Percentiles rank a stretch among this genome's conserved stretches.
These are phyloP conservation scores for Cerastis leucographa DNA, from an alignment of 2,888 invertebrate genomes.

Conservation along the genomic window DNA sequence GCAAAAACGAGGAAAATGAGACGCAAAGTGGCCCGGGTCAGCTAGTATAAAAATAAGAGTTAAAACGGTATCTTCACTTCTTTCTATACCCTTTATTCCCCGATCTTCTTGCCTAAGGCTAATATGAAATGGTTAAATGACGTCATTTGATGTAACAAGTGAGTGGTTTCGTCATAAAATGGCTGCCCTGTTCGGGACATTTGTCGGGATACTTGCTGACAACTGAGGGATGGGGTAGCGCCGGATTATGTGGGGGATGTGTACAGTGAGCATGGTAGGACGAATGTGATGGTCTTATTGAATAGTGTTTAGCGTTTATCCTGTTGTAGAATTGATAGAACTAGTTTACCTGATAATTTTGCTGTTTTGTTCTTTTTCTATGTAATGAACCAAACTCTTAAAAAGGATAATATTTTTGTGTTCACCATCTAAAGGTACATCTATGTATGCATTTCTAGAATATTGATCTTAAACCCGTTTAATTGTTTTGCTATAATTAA, in stretches of 20 bases:
- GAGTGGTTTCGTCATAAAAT: constrained; percentile 68
- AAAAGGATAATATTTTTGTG: no score
- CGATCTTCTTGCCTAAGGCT: constrained; percentile 37
- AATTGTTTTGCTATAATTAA: no score
- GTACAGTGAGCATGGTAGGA: constrained; percentile 68
- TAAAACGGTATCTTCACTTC: constrained; percentile 4
- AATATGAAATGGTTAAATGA: constrained; percentile 63
- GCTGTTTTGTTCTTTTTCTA: neutral
- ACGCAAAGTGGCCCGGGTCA: no score
- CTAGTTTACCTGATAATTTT: neutral
- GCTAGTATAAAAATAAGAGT: neutral
- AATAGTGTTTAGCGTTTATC: constrained; percentile 5
- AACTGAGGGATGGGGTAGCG: constrained; percentile 72
- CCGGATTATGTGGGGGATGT: constrained; percentile 53
- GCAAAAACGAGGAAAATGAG: no score
- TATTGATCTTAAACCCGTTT: no score
- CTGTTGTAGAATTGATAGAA: neutral
- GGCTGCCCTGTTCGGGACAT: constrained; percentile 60
- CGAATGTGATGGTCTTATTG: constrained; percentile 13
- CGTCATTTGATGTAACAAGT: constrained; percentile 59
- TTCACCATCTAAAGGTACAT: no score
- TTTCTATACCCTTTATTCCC: neutral
- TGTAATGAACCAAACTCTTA: neutral
- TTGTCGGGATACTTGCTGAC: constrained; percentile 72
- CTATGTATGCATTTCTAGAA: no score